Conservation (phyloP, 2,888 invertebrate species). For the Eilema depressum region DNA sequence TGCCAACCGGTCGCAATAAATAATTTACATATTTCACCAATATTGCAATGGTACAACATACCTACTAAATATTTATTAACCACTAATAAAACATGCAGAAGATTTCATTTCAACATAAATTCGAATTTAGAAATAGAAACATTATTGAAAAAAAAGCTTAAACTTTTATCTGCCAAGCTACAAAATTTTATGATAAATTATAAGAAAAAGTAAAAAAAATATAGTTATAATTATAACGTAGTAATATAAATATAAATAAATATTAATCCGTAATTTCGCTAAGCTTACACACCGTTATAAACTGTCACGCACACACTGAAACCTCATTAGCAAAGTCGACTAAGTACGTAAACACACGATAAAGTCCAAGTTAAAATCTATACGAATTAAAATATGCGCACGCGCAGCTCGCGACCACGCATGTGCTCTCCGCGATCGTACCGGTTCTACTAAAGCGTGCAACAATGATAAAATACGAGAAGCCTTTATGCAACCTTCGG, state of each 20-base stretch:
- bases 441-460: constrained; percentile 74
- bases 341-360: constrained; percentile 27
- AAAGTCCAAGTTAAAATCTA: constrained; percentile 40
- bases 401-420: constrained; percentile 62
- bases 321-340: constrained; percentile 51
- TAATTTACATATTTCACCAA: constrained; percentile 11
- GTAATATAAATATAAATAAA: constrained; percentile 8
- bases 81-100: constrained; percentile 3
- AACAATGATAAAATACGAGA: constrained; percentile 71
- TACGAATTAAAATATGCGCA: constrained; percentile 52
- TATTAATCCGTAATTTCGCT: neutral
- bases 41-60: constrained; percentile 18
- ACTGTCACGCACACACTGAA: constrained; percentile 52
- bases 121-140: neutral
- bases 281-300: constrained; percentile 43
- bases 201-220: constrained; percentile 23
- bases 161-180: constrained; percentile 26
- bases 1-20: constrained; percentile 14
- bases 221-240: constrained; percentile 10
- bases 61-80: constrained; percentile 1
- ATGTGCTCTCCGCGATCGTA: constrained; percentile 74
- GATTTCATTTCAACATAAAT: neutral
- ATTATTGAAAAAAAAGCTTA: too few species aligned
- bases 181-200: neutral
- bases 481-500: constrained; percentile 84